Evolutionary conservation across 2,888 invertebrate species (phyloP).

Genomic region (Hemicrepidius hirtus): DNA sequence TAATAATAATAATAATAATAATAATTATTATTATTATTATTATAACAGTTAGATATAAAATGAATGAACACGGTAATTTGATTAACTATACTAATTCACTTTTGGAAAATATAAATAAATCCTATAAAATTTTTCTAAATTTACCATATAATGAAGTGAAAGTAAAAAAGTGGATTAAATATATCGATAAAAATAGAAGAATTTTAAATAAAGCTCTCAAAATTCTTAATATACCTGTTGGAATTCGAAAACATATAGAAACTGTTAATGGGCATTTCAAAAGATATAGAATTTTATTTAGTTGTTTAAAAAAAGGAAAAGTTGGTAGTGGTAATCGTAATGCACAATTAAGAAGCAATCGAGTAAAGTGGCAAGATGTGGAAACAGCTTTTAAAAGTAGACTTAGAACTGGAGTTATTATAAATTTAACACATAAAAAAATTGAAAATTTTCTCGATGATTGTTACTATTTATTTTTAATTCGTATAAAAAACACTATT

Average conservation of each 20-base stretch:
- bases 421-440: slow-evolving; percentile 7
- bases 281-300: slow-evolving; percentile 1
- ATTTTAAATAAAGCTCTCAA: not conserved
- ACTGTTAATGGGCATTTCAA: not conserved
- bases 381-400: not conserved
- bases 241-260: slow-evolving; percentile 3
- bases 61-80: no score
- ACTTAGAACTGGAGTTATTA: slow-evolving; percentile 1
- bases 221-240: not conserved
- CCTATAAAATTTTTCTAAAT: no score
- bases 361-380: slow-evolving; percentile 11
- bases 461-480: not conserved
- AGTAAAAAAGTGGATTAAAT: slow-evolving; percentile 3
- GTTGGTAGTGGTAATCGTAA: not conserved
- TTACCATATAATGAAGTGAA: no score
- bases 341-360: slow-evolving; percentile 4
- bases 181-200: not conserved
- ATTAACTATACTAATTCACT: no score
- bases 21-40: no score
- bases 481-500: not conserved
- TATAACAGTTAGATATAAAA: no score
- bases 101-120: no score
- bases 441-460: slow-evolving; percentile 9
- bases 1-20: no score
- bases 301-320: not conserved